A percentile compares a stretch with the other conserved stretches of the same genome.
These are phyloP conservation scores for Cyrtonyx montezumae DNA, from an alignment of 2,113 vertebrate species.

Conservation along the genomic window DNA sequence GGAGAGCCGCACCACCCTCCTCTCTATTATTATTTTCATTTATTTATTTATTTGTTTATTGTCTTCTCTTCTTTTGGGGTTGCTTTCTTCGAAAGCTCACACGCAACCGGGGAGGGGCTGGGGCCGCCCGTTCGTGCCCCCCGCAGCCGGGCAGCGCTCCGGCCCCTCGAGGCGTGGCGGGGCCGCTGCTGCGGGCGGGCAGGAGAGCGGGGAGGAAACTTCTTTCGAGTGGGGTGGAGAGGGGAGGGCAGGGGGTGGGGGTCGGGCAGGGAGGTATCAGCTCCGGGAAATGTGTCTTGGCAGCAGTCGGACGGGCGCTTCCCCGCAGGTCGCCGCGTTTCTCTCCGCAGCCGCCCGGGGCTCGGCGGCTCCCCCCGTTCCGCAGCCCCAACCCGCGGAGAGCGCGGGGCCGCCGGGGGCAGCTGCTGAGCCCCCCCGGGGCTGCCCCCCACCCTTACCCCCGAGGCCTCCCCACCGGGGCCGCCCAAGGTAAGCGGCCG, in stretches of 20 bases:
- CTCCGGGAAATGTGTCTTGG: slow-evolving; percentile 48
- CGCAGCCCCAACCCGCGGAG: background rate
- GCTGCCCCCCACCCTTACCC: no score
- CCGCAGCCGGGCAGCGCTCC: background rate
- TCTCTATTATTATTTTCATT: background rate
- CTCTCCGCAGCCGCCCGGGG: slow-evolving; percentile 4
- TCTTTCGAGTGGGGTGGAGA: slow-evolving; percentile 38
- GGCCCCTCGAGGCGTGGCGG: slow-evolving; percentile 41
- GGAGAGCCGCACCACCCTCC: background rate
- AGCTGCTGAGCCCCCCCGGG: background rate
- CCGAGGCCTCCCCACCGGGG: background rate
- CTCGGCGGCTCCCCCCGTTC: background rate
- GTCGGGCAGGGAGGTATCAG: slow-evolving; percentile 37
- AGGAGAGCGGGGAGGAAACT: slow-evolving; percentile 56
- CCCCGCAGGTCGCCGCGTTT: slow-evolving; percentile 14
- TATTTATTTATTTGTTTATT: no score
- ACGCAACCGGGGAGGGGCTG: background rate
- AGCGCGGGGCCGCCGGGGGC: no score
- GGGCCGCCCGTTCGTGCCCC: background rate
- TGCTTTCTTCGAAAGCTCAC: background rate
- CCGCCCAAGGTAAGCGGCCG: slow-evolving; percentile 30
- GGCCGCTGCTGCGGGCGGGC: slow-evolving; percentile 28
- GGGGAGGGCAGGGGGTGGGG: slow-evolving; percentile 35
- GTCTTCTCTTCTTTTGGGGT: background rate
- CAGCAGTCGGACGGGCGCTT: slow-evolving; percentile 47